Evolutionary conservation across 2,113 vertebrate species (phyloP), one percentile per base, ranked within the genome.

Genomic region (Tichodroma muraria): DNA sequence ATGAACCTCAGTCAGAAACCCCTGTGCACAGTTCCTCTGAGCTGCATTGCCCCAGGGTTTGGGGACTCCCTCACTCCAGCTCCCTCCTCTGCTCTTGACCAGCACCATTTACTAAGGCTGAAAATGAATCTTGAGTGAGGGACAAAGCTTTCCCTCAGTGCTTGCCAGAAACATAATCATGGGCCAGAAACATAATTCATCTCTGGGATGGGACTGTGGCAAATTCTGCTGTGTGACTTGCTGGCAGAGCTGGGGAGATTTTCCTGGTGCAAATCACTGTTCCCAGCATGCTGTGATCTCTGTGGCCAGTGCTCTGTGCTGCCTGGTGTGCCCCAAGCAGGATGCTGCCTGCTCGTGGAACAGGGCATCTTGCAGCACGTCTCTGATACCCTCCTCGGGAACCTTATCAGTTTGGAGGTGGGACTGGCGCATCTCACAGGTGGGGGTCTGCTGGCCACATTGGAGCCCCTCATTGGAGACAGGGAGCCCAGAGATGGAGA

Each of bases 221-320:
- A 72, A 37, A 57, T 53, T 85, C 42, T 66, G 52, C 42, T 33
- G 30, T 54, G 30, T 28, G 57, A 7, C 72, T 92, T 68, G 38
- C 77, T 77, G 63, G 17, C 45, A 61, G 28, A 64, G 63, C 54
- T 88, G 42, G 57, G 28, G 60, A 60, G 49, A 20, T 63, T 61
- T 27, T 56, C 27, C 25, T 82, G 23, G 9, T 71, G 47, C 31
- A n/a, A n/a, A 54, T 68, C 33, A 1, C 35, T 17, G 1, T 15
- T 84, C 25, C 30, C 69, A 71, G 30, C 15, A 13, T 2, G 1
- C 0, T 42, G 49, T 22, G 38, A 6, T 66, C 2, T 0, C 45
- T 38, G 49, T n/a, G 54, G 68, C 12, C 8, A 4, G 18, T 54
- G 52, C 52, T 33, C 23, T 20, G 15, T 3, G 3, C 80, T 81